phyloP scores from a whole-genome alignment of 2,113 vertebrate species.

The Eulacestoma nigropectus region DNA sequence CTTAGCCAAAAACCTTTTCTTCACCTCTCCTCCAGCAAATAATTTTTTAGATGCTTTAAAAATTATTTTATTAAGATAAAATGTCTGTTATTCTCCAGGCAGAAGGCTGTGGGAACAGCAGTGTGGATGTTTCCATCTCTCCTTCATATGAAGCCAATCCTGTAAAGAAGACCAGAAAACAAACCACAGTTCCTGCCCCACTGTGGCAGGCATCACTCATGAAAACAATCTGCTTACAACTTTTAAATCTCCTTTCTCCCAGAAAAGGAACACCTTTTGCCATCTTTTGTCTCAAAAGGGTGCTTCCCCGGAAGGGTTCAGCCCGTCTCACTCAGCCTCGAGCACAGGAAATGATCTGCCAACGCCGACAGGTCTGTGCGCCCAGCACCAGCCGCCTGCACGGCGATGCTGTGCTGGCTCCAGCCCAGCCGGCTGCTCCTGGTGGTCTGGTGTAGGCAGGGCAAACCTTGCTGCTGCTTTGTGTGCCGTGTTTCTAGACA shows the following conservation, averaged over 20 bases:
- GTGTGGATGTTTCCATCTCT: background rate
- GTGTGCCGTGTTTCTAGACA: accelerated
- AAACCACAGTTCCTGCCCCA: background rate
- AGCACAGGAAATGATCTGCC: background rate
- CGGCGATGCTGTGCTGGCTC: background rate
- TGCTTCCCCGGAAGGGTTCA: background rate
- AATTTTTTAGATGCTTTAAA: background rate
- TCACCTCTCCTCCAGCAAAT: background rate
- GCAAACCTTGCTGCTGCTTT: background rate
- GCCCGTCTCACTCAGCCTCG: accelerated
- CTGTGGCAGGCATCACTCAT: background rate
- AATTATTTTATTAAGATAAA: background rate
- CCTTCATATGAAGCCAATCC: background rate
- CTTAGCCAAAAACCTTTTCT: background rate
- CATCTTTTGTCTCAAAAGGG: background rate
- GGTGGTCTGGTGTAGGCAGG: background rate
- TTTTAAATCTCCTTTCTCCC: background rate
- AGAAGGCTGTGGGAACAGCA: background rate
- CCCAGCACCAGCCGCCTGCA: accelerated
- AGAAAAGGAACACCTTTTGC: background rate
- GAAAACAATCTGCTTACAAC: background rate
- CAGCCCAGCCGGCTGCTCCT: background rate
- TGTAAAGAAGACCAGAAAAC: background rate
- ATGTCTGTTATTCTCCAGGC: background rate
- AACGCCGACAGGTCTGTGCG: accelerated